Evolutionary conservation across 2,888 invertebrate genomes (phyloP).

Genomic region (Caenorhabditis virilis): DNA sequence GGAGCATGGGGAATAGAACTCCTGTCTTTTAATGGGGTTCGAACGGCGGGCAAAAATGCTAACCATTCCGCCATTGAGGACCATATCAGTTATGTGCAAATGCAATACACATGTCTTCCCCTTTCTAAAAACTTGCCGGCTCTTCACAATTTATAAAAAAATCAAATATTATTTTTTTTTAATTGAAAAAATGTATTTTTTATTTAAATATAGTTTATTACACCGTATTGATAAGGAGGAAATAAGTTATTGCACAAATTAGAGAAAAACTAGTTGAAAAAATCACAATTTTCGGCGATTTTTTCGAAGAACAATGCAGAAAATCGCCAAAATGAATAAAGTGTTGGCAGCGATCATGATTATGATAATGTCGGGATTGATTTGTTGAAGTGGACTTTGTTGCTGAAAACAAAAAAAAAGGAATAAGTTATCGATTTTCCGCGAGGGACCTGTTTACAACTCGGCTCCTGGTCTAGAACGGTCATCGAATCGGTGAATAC

Average conservation of each 20-base stretch:
- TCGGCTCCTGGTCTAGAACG: constrained; percentile 44
- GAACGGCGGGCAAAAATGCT: too few relatives aligned
- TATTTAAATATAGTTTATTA: not conserved
- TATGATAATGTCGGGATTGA: not conserved
- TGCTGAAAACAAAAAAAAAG: constrained; percentile 1
- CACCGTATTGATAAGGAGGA: not conserved
- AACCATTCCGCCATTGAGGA: too few relatives aligned
- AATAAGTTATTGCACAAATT: too few relatives aligned
- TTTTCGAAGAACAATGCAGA: not conserved
- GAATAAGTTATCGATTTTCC: too few relatives aligned
- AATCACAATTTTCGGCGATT: not conserved
- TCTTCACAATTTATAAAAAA: too few relatives aligned
- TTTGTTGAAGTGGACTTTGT: not conserved
- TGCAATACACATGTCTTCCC: too few relatives aligned
- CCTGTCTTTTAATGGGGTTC: too few relatives aligned
- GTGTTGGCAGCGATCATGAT: constrained; percentile 1
- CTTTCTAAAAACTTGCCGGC: too few relatives aligned
- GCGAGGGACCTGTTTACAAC: too few relatives aligned
- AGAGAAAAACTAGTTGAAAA: not conserved
- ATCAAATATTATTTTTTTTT: not conserved
- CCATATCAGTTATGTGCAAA: too few relatives aligned
- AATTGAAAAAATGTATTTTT: not conserved
- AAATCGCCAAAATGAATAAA: not conserved
- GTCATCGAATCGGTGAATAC: constrained; percentile 64
- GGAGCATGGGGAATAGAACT: too few relatives aligned